Evolutionary conservation across 1,140 invertebrate species (phyloP).

Genomic region (Rhagoletis zephyria): DNA sequence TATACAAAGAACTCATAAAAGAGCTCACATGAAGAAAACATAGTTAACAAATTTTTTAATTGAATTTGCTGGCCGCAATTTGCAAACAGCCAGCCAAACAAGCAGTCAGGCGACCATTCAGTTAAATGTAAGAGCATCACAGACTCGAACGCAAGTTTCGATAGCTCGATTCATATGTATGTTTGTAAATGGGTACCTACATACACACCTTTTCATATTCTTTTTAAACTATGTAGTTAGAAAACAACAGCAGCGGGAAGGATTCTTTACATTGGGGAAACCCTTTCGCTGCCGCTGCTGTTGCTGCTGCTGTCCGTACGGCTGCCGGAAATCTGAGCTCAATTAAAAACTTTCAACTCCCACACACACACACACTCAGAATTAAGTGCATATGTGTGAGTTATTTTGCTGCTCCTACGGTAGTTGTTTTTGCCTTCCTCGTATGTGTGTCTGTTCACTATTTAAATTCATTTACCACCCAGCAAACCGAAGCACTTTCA

Average conservation of each 20-base stretch:
- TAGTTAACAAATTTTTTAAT: constrained; percentile 50
- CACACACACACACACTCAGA: constrained; percentile 19
- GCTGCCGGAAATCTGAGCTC: constrained; percentile 48
- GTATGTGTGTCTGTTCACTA: neutral
- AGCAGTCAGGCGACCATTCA: neutral
- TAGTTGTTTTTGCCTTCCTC: no score
- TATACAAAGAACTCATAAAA: neutral
- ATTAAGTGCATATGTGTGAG: neutral
- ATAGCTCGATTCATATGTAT: neutral
- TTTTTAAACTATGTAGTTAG: neutral
- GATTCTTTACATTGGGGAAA: constrained; percentile 22
- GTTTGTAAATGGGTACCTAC: neutral
- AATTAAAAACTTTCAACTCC: constrained; percentile 42
- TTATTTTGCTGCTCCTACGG: neutral
- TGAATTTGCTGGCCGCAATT: constrained; percentile 37
- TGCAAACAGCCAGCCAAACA: neutral
- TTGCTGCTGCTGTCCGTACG: neutral
- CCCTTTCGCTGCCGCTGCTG: neutral
- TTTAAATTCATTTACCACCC: constrained; percentile 27
- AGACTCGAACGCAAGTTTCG: neutral
- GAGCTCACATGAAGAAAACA: neutral
- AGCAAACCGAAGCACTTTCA: constrained; percentile 7
- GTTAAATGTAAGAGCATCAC: neutral
- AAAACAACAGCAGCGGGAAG: neutral
- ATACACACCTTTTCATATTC: neutral